A percentile compares a stretch with the other conserved stretches of the same genome.
Evolutionary conservation across 2,797 vertebrate species (phyloP).

Genomic region (Hipposideros larvatus): DNA sequence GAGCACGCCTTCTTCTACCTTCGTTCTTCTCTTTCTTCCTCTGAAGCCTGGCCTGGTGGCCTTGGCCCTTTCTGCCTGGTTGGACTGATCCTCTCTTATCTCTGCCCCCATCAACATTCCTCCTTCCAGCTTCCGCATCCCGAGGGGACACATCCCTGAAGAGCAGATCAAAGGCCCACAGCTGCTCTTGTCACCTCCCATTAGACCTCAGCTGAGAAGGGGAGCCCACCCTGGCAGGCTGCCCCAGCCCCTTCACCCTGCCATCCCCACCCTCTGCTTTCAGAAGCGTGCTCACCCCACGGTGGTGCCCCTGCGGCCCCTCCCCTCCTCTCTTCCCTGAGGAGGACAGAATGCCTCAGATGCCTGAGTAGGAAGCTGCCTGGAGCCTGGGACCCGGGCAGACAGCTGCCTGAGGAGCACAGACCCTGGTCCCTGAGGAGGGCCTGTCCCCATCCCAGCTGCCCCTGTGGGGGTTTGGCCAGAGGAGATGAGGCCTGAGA

Average conservation of each 20-base stretch:
- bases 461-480: not conserved
- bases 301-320: not conserved
- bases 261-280: slow-evolving; percentile 61
- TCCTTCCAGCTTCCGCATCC: slow-evolving; percentile 83
- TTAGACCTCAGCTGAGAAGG: slow-evolving; percentile 79
- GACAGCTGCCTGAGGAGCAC: not conserved
- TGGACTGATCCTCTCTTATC: slow-evolving; percentile 81
- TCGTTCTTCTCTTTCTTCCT: slow-evolving; percentile 2
- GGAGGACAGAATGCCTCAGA: slow-evolving; percentile 55
- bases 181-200: slow-evolving; percentile 86
- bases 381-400: not conserved
- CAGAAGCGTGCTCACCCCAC: slow-evolving; percentile 12
- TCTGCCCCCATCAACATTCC: slow-evolving; percentile 82
- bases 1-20: not conserved
- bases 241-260: slow-evolving; percentile 62
- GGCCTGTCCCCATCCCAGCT: not conserved
- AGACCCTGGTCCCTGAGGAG: not conserved
- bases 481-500: not conserved
- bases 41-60: slow-evolving; percentile 48
- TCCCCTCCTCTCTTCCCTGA: not conserved
- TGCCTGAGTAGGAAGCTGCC: slow-evolving; percentile 25
- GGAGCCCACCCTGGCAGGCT: slow-evolving; percentile 76
- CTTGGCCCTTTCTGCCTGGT: slow-evolving; percentile 63
- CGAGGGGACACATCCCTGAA: slow-evolving; percentile 83
- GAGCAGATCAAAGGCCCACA: slow-evolving; percentile 86